Evolutionary conservation across 2,113 vertebrate genomes (phyloP), one percentile per base, ranked within the genome.

Genomic region (Dasyprocta punctata): DNA sequence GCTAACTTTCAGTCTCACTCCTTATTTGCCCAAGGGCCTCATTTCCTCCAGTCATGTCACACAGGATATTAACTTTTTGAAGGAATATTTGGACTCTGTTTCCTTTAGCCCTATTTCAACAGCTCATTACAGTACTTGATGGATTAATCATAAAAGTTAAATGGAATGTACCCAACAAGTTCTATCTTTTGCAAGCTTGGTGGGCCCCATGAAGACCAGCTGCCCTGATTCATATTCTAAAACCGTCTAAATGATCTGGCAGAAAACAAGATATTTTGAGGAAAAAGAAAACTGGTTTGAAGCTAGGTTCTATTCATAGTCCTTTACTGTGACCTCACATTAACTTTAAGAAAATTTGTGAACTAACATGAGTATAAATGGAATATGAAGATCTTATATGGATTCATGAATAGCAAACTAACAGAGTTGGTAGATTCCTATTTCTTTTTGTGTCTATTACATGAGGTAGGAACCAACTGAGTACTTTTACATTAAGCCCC

Each of bases 61-160:
- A 91, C 69, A 90, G 93, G 63, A 90, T 56, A 94, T 93, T 56
- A 89, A 65, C 63, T 90, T 96, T 96, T 89, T 30, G 24, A 67
- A 89, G 75, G 69, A 91, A 60, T 58, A 85, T 85, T 58, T 97
- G 54, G 49, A 65, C 69, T 44, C 67, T 71, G 44, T 93, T 19
- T 91, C 24, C 86, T 28, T 67, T 54, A n/a, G 2, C 65, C 54
- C 49, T 9, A 77, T 75, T n/a, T 90, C 47, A 67, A 71, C 47
- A 85, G 63, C 38, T 86, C 52, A 58, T 75, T 86, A 54, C 1
- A 5, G 8, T 56, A 81, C 69, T 95, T 75, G 47, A 36, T 81
- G 41, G 78, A 75, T 88, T 65, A 95, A 80, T 83, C 90, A 44
- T 56, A 54, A 93, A 95, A 75, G 28, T 61, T 52, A 83, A 88